Base-by-base conservation (phyloP, 2,113 vertebrate genomes). In the Pampusana beccarii region DNA sequence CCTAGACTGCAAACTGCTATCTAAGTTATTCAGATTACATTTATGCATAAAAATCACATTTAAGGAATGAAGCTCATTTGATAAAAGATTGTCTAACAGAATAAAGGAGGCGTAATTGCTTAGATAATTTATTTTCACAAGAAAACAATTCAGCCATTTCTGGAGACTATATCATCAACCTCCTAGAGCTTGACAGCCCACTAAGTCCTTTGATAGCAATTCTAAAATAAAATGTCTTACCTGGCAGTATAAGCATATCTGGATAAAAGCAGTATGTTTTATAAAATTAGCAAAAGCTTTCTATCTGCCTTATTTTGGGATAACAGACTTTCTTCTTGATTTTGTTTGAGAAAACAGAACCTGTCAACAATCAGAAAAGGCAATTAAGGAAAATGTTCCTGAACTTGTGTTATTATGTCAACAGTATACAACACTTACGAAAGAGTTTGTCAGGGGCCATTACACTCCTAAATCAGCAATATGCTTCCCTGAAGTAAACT, bases 101-200 rank as follows among this genome's bases (percentile, higher is more conserved):
- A 96, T 86, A 90, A 94, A 93, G 90, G 94, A 96, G 62, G 58
- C 3, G 10, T 86, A 97, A 97, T 94, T 94, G 81, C 90, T 93
- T 73, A 80, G 78, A 92, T 93, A 96, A 96, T 96, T 94, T 95
- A 95, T 95, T 95, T 91, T 95, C 81, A 81, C 2, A 11, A 67
- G 54, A 94, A 95, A 95, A 94, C 81, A 95, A 86, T 88, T 86
- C 85, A 94, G 77, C 60, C 72, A 78, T 60, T 96, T 95, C 85
- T 80, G 91, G 70, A 92, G 65, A 95, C 84, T 90, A 33, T 80
- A 95, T 86, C 86, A 88, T 94, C 93, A 93, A 24, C 93, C 64
- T 94, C 86, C 69, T 56, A 95, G 88, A 86, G 75, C 75, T 81
- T 95, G 90, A 88, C 64, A 93, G 51, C 69, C 67, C 38, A 83